A percentile compares a stretch with the other conserved stretches of the same genome.
These are phyloP conservation scores for Epinephelus lanceolatus DNA, from an alignment of 2,113 vertebrate genomes.

Conservation along the genomic window DNA sequence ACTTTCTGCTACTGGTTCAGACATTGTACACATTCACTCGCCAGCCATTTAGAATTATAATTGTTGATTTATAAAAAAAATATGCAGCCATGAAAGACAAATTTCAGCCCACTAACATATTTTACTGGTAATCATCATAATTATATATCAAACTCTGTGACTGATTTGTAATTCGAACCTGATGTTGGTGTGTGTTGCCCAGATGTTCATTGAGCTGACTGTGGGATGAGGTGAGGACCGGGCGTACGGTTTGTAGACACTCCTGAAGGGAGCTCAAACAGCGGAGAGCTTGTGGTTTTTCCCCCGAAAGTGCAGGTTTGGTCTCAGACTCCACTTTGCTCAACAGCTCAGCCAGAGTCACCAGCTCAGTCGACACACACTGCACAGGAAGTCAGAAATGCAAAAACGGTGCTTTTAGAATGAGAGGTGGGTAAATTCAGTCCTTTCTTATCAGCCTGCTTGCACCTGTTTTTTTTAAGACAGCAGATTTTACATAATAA, in stretches of 20 bases:
- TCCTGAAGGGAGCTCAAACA: conserved; percentile 84
- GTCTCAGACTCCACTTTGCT: conserved; percentile 79
- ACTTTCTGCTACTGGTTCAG: neutral
- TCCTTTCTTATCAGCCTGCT: neutral
- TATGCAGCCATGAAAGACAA: neutral
- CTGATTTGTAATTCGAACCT: conserved; percentile 72
- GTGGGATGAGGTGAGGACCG: conserved; percentile 73
- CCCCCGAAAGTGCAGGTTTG: conserved; percentile 48
- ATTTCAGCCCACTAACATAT: neutral
- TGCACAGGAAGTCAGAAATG: conserved; percentile 23
- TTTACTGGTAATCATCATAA: neutral
- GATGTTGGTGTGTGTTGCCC: conserved; percentile 79
- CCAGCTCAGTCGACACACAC: conserved; percentile 72
- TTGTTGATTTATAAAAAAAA: neutral
- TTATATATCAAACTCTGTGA: neutral
- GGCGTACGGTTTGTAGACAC: conserved; percentile 78
- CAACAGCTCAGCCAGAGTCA: conserved; percentile 82
- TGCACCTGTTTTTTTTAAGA: neutral
- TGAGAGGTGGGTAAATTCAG: neutral
- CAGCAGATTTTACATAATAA: neutral
- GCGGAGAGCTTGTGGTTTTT: conserved; percentile 69
- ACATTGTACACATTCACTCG: neutral
- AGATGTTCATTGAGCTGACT: conserved; percentile 80
- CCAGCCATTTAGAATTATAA: neutral
- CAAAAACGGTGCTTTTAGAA: neutral